These are phyloP conservation scores for Helicolenus hilgendorfi DNA, from an alignment of 2,797 vertebrate species.

Conservation along the genomic window DNA sequence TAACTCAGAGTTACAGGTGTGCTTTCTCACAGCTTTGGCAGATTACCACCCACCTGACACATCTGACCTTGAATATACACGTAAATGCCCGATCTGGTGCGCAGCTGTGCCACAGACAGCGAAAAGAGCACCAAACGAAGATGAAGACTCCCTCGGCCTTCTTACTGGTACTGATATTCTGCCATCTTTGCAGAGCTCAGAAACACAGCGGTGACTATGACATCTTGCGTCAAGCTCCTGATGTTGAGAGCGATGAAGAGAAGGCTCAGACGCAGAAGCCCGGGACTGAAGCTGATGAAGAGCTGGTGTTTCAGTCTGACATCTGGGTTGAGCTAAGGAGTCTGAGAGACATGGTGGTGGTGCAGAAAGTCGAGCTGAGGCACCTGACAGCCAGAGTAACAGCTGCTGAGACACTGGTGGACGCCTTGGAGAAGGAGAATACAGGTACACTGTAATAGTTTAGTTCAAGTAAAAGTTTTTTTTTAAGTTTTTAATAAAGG, in stretches of 20 bases:
- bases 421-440: constrained; percentile 28
- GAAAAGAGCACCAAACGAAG: neutral
- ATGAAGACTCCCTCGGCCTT: constrained; percentile 13
- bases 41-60: neutral
- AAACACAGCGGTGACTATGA: neutral
- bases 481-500: neutral
- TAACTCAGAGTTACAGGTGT: constrained; percentile 41
- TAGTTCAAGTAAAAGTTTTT: too few relatives aligned
- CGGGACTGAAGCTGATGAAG: neutral
- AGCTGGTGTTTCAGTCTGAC: neutral
- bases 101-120: neutral
- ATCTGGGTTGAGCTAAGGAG: constrained; percentile 40
- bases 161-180: constrained; percentile 8
- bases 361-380: constrained; percentile 18
- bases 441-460: constrained; percentile 9
- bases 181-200: constrained; percentile 10
- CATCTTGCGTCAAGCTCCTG: neutral
- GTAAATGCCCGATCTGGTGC: neutral
- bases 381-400: constrained; percentile 25
- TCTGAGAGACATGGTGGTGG: constrained; percentile 39
- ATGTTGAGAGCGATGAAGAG: neutral
- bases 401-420: constrained; percentile 32
- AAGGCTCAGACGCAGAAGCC: neutral
- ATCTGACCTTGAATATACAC: constrained; percentile 7
- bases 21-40: constrained; percentile 26